A percentile compares a stretch with the other conserved stretches of the same genome.
These are phyloP conservation scores for Chrosomus eos DNA, from an alignment of 2,797 vertebrate species.

Conservation along the genomic window DNA sequence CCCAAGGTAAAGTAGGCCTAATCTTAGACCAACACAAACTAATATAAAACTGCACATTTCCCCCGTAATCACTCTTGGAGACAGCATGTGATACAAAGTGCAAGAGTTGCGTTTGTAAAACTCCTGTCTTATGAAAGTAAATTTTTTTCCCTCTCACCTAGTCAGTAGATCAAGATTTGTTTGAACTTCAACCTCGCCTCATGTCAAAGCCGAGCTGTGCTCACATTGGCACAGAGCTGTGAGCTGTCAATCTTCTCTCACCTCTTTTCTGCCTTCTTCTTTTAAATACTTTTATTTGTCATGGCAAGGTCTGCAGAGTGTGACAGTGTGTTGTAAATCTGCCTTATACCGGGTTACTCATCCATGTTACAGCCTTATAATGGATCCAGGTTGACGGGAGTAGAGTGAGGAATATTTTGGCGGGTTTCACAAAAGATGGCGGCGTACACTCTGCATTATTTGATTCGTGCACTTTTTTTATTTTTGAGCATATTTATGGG, in stretches of 20 bases:
- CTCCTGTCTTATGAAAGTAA: slow-evolving; percentile 29
- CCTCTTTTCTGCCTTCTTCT: slow-evolving; percentile 51
- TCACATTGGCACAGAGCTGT: slow-evolving; percentile 61
- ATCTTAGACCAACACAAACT: slow-evolving; percentile 34
- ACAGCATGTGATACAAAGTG: slow-evolving; percentile 11
- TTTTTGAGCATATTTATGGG: slow-evolving; percentile 34
- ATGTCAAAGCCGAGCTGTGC: slow-evolving; percentile 48
- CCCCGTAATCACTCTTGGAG: slow-evolving; percentile 24
- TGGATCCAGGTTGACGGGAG: slow-evolving; percentile 48
- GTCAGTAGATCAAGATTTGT: slow-evolving; percentile 58
- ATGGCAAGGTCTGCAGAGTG: slow-evolving; percentile 60
- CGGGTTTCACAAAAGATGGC: slow-evolving; percentile 48
- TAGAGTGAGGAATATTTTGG: slow-evolving; percentile 39
- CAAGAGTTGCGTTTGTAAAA: slow-evolving; percentile 42
- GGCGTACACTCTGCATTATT: slow-evolving; percentile 39
- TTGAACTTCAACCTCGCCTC: slow-evolving; percentile 54
- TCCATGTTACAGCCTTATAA: slow-evolving; percentile 62
- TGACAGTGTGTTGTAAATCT: slow-evolving; percentile 62
- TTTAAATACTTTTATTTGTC: slow-evolving; percentile 63
- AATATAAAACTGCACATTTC: slow-evolving; percentile 42
- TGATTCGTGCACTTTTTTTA: slow-evolving; percentile 40
- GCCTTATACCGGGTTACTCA: slow-evolving; percentile 61
- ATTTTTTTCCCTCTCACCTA: slow-evolving; percentile 1
- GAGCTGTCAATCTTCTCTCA: slow-evolving; percentile 55
- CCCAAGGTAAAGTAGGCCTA: not conserved